These are phyloP conservation scores for Rotaria socialis DNA, from an alignment of 2,888 invertebrate species.

Conservation along the genomic window DNA sequence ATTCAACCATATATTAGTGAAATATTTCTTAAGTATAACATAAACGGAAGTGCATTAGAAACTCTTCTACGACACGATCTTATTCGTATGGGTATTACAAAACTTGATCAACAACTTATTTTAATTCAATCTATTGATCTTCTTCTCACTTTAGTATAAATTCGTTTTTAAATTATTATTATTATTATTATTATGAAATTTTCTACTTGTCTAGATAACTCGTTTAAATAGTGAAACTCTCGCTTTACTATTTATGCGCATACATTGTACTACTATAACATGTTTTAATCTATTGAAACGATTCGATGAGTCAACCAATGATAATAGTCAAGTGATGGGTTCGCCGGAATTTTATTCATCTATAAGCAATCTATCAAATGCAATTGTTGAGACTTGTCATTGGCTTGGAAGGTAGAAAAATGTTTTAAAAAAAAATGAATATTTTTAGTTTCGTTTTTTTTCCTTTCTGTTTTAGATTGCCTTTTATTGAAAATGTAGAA, in stretches of 20 bases:
- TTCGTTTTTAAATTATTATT: background rate
- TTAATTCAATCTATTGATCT: constrained; percentile 86
- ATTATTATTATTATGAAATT: background rate
- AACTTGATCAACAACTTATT: constrained; percentile 86
- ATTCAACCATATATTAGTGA: background rate
- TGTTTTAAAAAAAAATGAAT: no score
- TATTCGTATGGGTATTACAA: constrained; percentile 75
- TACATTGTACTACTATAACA: background rate
- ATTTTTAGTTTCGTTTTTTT: no score
- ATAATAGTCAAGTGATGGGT: background rate
- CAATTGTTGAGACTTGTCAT: constrained; percentile 26
- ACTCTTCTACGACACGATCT: constrained; percentile 81
- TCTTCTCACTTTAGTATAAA: constrained; percentile 69
- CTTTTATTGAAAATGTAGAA: constrained; percentile 24
- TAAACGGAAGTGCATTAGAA: constrained; percentile 76
- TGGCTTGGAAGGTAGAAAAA: constrained; percentile 4
- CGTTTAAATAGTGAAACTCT: constrained; percentile 84
- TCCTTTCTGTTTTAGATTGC: background rate
- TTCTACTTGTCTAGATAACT: constrained; percentile 70
- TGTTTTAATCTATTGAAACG: constrained; percentile 11
- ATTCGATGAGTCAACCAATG: background rate
- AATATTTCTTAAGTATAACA: constrained; percentile 72
- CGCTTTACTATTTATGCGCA: constrained; percentile 69
- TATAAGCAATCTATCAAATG: background rate
- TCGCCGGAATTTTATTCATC: background rate